Percentiles rank a stretch among this genome's conserved stretches.
These are phyloP conservation scores for Chamaea fasciata DNA, from an alignment of 2,113 vertebrate species.

Conservation along the genomic window DNA sequence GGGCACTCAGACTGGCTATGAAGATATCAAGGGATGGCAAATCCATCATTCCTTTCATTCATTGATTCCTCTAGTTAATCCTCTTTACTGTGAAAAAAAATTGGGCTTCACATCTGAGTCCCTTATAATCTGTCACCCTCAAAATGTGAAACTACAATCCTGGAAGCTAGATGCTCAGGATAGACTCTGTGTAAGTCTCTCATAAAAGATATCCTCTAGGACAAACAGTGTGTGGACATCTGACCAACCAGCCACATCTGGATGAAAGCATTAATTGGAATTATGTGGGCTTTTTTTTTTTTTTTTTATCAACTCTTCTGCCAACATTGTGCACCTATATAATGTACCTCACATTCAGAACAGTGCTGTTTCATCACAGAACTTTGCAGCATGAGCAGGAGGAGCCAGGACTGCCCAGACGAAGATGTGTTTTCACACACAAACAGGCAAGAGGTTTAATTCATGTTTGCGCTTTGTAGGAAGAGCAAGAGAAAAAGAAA, in stretches of 20 bases:
- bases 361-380: background rate
- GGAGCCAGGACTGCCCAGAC: background rate
- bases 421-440: background rate
- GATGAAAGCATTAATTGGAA: background rate
- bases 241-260: background rate
- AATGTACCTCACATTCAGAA: background rate
- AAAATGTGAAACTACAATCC: background rate
- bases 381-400: accelerated
- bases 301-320: background rate
- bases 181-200: background rate
- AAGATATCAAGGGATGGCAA: background rate
- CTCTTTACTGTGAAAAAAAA: background rate
- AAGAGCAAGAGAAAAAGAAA: background rate
- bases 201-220: background rate
- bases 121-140: background rate
- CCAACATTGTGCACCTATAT: accelerated
- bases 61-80: constrained; percentile 29
- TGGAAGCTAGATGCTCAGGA: background rate
- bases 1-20: background rate
- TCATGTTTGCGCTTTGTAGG: background rate
- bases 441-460: background rate
- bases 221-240: background rate
- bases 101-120: background rate
- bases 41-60: background rate
- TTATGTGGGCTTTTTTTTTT: background rate